phyloP scores from a whole-genome alignment of 2,888 invertebrate genomes.

The Gordius sp. region DNA sequence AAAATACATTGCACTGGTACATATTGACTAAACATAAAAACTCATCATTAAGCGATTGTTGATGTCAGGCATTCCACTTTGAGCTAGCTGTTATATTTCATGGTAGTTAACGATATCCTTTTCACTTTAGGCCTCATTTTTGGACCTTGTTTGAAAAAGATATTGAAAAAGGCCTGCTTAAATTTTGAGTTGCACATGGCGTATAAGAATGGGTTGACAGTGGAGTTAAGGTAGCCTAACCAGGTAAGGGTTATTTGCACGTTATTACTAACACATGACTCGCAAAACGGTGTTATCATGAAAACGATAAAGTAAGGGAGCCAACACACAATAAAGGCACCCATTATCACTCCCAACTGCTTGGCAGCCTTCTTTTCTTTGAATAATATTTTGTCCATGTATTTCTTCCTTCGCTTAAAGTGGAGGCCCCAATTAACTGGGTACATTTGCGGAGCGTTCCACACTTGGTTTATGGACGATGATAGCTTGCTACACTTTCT shows the following conservation, averaged over 20 bases:
- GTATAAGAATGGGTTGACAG: conserved; percentile 13
- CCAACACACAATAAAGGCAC: conserved; percentile 36
- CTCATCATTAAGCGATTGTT: too few species aligned
- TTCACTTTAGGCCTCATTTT: not conserved
- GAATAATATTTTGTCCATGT: conserved; percentile 22
- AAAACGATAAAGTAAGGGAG: conserved; percentile 37
- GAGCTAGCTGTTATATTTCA: too few species aligned
- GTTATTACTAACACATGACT: conserved; percentile 27
- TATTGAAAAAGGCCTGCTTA: conserved; percentile 1
- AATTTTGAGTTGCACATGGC: conserved; percentile 14
- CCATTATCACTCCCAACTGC: conserved; percentile 36
- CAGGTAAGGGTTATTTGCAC: not conserved
- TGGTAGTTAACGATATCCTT: too few species aligned
- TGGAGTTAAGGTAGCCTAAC: conserved; percentile 15
- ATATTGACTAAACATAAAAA: too few species aligned
- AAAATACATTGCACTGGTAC: too few species aligned
- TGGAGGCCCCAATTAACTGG: not conserved
- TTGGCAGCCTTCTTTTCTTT: conserved; percentile 34
- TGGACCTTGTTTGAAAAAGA: not conserved
- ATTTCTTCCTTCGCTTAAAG: not conserved
- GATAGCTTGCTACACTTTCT: not conserved
- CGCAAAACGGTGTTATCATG: conserved; percentile 34
- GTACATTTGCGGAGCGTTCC: not conserved
- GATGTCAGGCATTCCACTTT: too few species aligned
- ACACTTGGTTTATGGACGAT: conserved; percentile 18